Evolutionary conservation across 2,888 invertebrate genomes (phyloP).

Genomic region (Drosophila meridionalis): DNA sequence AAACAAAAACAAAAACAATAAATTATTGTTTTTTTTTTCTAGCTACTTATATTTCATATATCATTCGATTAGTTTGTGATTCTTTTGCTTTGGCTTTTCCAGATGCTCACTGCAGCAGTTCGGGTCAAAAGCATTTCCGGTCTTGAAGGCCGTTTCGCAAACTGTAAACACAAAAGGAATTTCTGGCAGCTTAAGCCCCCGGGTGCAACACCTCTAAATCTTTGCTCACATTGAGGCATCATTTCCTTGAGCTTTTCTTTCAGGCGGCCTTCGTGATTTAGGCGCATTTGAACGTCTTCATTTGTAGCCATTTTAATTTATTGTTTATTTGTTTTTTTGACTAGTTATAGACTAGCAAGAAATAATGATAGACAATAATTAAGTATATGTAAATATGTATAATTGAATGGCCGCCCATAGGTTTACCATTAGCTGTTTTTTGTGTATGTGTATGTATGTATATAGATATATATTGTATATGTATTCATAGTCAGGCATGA

Average conservation of each 20-base stretch:
- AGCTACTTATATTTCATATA: not conserved
- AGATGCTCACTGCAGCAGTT: not conserved
- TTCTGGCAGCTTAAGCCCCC: not conserved
- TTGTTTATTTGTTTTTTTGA: slow-evolving; percentile 30
- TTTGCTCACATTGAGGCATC: not conserved
- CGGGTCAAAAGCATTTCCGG: slow-evolving; percentile 2
- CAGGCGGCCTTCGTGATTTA: slow-evolving; percentile 18
- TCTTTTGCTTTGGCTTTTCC: slow-evolving; percentile 10
- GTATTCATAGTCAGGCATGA: not conserved
- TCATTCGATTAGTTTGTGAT: not conserved
- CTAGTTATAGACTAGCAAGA: slow-evolving; percentile 48
- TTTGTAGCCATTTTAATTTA: slow-evolving; percentile 9
- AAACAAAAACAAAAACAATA: not conserved
- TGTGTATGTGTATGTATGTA: not conserved
- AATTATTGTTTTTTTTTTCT: slow-evolving; percentile 7
- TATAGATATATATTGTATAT: not conserved
- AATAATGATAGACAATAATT: slow-evolving; percentile 54
- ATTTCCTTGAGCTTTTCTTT: slow-evolving; percentile 21
- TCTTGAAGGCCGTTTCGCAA: slow-evolving; percentile 6
- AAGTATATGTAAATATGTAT: slow-evolving; percentile 53
- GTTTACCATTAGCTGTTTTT: slow-evolving; percentile 21
- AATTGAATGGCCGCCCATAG: slow-evolving; percentile 37
- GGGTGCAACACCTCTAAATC: not conserved
- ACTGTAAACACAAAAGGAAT: slow-evolving; percentile 3
- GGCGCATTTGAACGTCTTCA: slow-evolving; percentile 43